phyloP scores from a whole-genome alignment of 1,140 invertebrate genomes.

The Zaprionus ghesquierei region DNA sequence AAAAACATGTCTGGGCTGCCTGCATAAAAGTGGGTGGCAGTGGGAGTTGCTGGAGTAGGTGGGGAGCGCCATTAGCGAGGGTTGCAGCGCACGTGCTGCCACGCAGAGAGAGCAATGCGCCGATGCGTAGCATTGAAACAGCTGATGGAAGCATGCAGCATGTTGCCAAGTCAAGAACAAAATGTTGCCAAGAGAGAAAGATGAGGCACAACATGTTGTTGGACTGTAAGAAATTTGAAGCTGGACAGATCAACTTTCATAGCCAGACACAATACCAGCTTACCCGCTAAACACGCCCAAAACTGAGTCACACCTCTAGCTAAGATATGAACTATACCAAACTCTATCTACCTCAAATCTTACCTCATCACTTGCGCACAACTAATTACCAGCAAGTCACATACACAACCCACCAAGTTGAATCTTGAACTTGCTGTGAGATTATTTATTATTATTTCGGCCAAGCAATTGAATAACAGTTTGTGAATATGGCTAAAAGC shows the following conservation, averaged over 20 bases:
- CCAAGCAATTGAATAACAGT: slow-evolving; percentile 40
- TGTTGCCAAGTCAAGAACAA: not conserved
- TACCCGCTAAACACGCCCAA: not conserved
- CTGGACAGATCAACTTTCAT: too few species aligned
- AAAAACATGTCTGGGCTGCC: slow-evolving; percentile 59
- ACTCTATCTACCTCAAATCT: not conserved
- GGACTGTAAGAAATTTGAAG: too few species aligned
- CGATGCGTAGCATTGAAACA: slow-evolving; percentile 38
- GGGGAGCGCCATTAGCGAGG: slow-evolving; percentile 5
- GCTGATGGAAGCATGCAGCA: not conserved
- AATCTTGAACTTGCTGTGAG: slow-evolving; percentile 63
- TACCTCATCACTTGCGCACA: not conserved
- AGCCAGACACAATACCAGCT: not conserved
- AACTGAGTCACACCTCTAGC: not conserved
- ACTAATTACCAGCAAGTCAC: slow-evolving; percentile 6
- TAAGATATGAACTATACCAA: not conserved
- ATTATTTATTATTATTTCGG: slow-evolving; percentile 29
- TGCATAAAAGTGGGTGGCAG: not conserved
- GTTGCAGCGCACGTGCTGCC: slow-evolving; percentile 33
- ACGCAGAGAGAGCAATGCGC: slow-evolving; percentile 56
- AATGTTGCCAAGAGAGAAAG: slow-evolving; percentile 19
- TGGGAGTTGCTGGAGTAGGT: not conserved
- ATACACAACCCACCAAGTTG: not conserved
- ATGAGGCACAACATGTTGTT: too few species aligned
- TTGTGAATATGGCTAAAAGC: not conserved